Evolutionary conservation across 2,113 vertebrate genomes (phyloP).

Genomic region (Rattus norvegicus): DNA sequence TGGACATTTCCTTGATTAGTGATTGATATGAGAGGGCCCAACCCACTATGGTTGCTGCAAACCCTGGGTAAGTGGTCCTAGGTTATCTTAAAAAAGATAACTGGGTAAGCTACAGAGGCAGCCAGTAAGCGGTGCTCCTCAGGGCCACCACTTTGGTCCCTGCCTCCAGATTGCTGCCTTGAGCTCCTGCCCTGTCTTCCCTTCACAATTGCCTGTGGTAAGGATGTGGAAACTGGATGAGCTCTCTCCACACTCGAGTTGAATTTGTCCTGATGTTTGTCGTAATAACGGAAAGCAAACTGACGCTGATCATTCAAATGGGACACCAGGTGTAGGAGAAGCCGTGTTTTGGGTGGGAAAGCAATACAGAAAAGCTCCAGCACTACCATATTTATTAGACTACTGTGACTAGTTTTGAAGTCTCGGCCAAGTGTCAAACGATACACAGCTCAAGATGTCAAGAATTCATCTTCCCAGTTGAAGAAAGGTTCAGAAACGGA

Average conservation of each 20-base stretch:
- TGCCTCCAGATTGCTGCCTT: neutral
- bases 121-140: neutral
- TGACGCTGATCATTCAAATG: conserved; percentile 39
- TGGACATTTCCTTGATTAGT: neutral
- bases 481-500: neutral
- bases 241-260: neutral
- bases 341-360: conserved; percentile 59
- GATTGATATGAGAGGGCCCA: neutral
- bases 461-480: neutral
- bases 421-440: conserved; percentile 13
- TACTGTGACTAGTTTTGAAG: conserved; percentile 20
- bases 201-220: neutral
- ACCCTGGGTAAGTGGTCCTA: neutral
- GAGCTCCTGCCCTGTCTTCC: neutral
- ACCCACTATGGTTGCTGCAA: neutral
- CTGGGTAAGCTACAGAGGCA: neutral
- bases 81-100: neutral
- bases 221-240: neutral
- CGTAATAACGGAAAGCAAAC: neutral
- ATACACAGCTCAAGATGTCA: neutral
- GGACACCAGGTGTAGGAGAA: conserved; percentile 76
- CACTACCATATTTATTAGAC: neutral
- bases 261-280: neutral
- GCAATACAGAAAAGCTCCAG: conserved; percentile 19
- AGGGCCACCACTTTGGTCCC: neutral